phyloP scores from a whole-genome alignment of 2,113 vertebrate genomes.

The Hemicordylus capensis region DNA sequence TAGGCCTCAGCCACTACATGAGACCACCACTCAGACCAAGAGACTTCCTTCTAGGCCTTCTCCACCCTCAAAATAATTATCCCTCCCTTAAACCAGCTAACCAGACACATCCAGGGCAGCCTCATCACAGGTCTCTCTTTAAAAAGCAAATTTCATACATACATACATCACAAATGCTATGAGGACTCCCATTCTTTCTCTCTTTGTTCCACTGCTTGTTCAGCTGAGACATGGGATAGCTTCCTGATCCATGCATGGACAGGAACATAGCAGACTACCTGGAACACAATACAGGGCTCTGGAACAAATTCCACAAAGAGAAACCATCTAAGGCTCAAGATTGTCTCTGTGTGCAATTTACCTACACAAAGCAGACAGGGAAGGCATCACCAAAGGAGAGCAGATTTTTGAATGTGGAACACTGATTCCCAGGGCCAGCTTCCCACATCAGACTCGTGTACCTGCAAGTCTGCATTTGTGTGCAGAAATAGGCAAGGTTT shows the following conservation, averaged over 20 bases:
- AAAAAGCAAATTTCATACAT: neutral
- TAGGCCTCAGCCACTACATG: neutral
- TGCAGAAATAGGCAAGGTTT: neutral
- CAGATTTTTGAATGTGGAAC: neutral
- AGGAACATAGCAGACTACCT: neutral
- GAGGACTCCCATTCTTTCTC: neutral
- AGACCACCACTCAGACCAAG: neutral
- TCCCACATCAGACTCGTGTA: no score
- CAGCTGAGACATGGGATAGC: neutral
- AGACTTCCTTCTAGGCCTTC: neutral
- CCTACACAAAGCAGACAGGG: neutral
- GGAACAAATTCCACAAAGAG: neutral
- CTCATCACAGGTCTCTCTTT: neutral
- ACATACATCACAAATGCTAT: neutral
- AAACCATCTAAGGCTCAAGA: neutral
- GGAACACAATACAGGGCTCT: neutral
- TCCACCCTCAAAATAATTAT: neutral
- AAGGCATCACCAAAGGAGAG: neutral
- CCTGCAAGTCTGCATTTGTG: neutral
- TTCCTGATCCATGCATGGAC: neutral
- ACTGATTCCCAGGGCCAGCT: neutral
- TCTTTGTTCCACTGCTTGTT: neutral
- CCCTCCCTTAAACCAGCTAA: neutral
- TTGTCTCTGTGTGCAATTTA: neutral
- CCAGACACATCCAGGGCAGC: neutral